Base-by-base conservation (phyloP, 1,140 invertebrate species). In the Helicorthomorpha holstii region DNA sequence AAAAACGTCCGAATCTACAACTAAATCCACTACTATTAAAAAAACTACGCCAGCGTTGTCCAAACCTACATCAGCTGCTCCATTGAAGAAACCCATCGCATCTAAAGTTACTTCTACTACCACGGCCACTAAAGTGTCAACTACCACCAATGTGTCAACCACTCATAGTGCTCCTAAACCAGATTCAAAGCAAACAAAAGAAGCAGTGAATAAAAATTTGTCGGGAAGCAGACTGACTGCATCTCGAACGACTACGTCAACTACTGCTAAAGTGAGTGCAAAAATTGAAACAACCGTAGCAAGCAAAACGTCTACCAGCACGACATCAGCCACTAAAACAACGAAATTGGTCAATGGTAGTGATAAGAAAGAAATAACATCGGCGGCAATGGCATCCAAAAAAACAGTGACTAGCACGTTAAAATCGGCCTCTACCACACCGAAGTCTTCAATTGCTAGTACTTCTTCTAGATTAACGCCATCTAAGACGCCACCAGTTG, bases 131-230 rank as follows among this genome's bases (percentile, higher is more conserved):
- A 34, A 7, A 34, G 16, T 7, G 29, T 7, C 29, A 7, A 16
- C 16, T 34, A 16, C 7, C 7, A 34, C 7, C 29, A 34, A 7
- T 7, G 16, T 16, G 29, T n/a, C n/a, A n/a, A n/a, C n/a, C n/a
- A n/a, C n/a, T n/a, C n/a, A n/a, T n/a, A n/a, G n/a, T n/a, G 29
- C 29, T 7, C 29, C 7, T 27, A 50, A 43, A n/a, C 3, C 24
- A 4, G 34, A 50, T 22, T 7, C 29, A 44, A 47, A 47, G 25
- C 23, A 45, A n/a, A 44, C 38, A 7, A 54, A 43, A 53, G 53
- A 52, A 12, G 45, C 48, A 3, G 22, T 29, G 2, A 54, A 54
- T 16, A 54, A 54, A 27, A 4, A 16, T 7, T 10, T 47, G 3
- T 47, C 43, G 3, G 22, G 21, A n/a, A n/a, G n/a, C n/a, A n/a